Evolutionary conservation across 2,888 invertebrate genomes (phyloP), one percentile per base, ranked within the genome.

Genomic region (Hanleya hanleyi): DNA sequence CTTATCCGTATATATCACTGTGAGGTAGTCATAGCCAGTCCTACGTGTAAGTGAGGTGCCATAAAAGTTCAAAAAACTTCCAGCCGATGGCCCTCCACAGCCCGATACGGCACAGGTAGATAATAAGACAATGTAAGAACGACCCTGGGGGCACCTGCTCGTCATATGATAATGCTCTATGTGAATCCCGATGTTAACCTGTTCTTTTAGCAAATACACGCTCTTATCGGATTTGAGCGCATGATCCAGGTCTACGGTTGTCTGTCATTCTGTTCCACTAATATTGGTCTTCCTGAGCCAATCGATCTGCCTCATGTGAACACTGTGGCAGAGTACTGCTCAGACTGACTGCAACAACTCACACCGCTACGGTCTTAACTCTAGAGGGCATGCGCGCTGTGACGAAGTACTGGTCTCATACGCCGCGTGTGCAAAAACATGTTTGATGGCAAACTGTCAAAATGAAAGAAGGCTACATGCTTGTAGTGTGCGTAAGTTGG

Each of bases 381-480:
- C 12, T 32, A 57, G 26, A 29, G 57, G 26, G 32, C 57, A 57
- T 18, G 57, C 57, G 57, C 57, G 32, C 32, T 57, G 12, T 22
- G 32, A 57, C 32, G 32, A 57, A 57, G 57, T 15, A 57, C 57
- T 57, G 32, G 57, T 57, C 29, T 26, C 26, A 32, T 22, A 57
- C 2, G 57, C 57, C 57, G 57, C 57, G 57, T 57, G 57, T 32
- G 57, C 57, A 26, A 26, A 57, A 57, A 29, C 57, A 22, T 29
- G 29, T 57, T 29, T 29, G 57, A 57, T 57, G 57, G 57, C 57
- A 57, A 57, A 29, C 57, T 57, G 57, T 29, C 57, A 57, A 29
- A 57, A 4, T 57, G 57, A 32, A 57, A 57, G 15, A 15, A 57
- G 57, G 29, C 12, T 18, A 4, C 57, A 22, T 29, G 22, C 29